Base-by-base conservation (phyloP, 1,140 invertebrate species). In the Sycophila sp. region DNA sequence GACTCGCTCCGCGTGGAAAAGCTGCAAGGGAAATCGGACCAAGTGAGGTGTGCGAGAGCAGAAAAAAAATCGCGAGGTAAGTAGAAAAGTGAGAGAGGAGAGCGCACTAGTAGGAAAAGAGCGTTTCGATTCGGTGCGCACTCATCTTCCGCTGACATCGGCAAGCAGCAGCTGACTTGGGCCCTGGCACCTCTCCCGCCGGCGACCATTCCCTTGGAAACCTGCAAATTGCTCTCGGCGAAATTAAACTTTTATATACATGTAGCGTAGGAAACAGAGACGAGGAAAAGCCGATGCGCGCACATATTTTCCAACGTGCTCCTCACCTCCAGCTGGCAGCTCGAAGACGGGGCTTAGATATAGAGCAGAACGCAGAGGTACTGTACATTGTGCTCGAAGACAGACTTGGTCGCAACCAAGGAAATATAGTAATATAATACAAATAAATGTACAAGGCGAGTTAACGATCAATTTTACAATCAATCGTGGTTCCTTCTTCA, bases 171-270 rank as follows among this genome's bases (percentile, higher is more conserved):
- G 47, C 62, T 67, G 66, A 70, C 40, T 42, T 68, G 17, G 65
- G 51, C 66, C n/a, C n/a, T n/a, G n/a, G n/a, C n/a, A n/a, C 28
- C 30, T 55, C 32, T 47, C 15, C 36, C 22, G 11, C 42, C 13
- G 28, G 13, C 26, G 56, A 26, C 59, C 51, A 69, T 58, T 38
- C 26, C 24, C 66, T 69, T 22, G 62, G 56, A 45, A 59, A 78
- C 74, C 77, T 78, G 74, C 67, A 77, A 78, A 75, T 76, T 69
- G 73, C 70, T 78, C 58, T 71, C 26, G 71, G 73, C 70, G 30
- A 75, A 75, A 75, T 76, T 71, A 75, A 75, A 56, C 53, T 71
- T 40, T 58, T 71, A 38, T 71, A 49, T 58, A 53, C 19, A 71
- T 47, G 22, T 64, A 40, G 42, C 19, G 19, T 22, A 47, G 42